phyloP scores from a whole-genome alignment of 2,797 vertebrate genomes.

The Pangasius sanitwongsei region DNA sequence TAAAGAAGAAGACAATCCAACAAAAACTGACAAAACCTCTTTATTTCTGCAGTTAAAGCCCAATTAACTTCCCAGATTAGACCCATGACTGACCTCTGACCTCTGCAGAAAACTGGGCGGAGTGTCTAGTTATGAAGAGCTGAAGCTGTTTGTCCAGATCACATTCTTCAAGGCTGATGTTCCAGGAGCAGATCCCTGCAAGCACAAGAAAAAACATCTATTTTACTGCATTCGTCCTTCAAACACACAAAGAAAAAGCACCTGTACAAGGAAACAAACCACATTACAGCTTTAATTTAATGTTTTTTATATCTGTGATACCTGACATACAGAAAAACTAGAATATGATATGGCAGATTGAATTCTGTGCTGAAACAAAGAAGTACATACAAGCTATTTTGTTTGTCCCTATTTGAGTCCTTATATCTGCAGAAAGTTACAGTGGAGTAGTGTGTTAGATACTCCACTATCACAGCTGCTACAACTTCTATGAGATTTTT shows the following conservation, averaged over 20 bases:
- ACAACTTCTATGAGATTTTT: conserved; percentile 15
- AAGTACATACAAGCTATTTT: not conserved
- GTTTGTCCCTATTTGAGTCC: not conserved
- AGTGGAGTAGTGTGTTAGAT: not conserved
- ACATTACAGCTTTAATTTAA: not conserved
- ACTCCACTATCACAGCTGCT: conserved; percentile 14
- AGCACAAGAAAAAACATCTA: conserved; percentile 37
- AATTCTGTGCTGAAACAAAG: not conserved
- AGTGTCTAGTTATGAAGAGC: conserved; percentile 90
- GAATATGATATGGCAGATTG: not conserved
- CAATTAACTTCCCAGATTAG: not conserved
- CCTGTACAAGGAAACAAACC: not conserved
- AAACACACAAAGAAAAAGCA: not conserved
- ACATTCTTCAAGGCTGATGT: conserved; percentile 80
- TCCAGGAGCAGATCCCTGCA: conserved; percentile 92
- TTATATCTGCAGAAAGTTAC: not conserved
- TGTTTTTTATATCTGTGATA: not conserved
- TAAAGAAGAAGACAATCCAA: conserved; percentile 15
- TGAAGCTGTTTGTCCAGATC: conserved; percentile 89
- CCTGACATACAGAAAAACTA: not conserved
- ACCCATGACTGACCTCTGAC: conserved; percentile 87
- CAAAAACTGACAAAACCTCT: not conserved
- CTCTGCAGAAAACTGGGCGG: conserved; percentile 94
- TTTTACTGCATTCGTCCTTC: conserved; percentile 27
- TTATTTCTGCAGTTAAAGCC: not conserved